Evolutionary conservation across 2,797 vertebrate species (phyloP).

Genomic region (Acanthornis magna): DNA sequence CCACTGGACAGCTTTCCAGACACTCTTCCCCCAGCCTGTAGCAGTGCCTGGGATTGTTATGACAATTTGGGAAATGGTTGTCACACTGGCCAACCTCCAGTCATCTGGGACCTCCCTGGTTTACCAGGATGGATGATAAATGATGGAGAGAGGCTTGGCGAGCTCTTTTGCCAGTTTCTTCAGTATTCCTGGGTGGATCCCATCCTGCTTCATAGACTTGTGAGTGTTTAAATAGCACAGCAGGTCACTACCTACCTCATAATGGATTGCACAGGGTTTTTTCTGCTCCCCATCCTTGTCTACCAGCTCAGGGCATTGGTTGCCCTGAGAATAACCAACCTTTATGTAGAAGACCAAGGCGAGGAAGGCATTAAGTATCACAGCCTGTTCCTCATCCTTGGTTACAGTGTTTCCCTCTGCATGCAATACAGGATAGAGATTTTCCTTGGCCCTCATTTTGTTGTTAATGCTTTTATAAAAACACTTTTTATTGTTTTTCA

Average conservation of each 20-base stretch:
- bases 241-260: not conserved
- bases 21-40: not conserved
- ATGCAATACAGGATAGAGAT: not conserved
- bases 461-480: not conserved
- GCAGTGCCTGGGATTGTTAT: not conserved
- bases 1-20: not conserved
- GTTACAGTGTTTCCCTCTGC: not conserved
- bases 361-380: not conserved
- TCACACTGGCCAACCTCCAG: not conserved
- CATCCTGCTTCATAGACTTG: not conserved
- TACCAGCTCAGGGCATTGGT: not conserved
- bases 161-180: not conserved
- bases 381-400: not conserved
- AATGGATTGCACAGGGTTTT: fast-evolving
- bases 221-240: not conserved
- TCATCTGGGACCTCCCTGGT: not conserved
- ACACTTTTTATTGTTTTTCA: not conserved
- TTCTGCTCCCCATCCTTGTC: not conserved
- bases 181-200: not conserved
- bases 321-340: not conserved
- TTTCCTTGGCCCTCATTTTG: not conserved
- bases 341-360: not conserved
- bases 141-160: not conserved
- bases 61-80: not conserved
- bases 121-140: not conserved